Evolutionary conservation across 2,888 invertebrate genomes (phyloP), one percentile per base, ranked within the genome.

Genomic region (Allophyes oxyacanthae): DNA sequence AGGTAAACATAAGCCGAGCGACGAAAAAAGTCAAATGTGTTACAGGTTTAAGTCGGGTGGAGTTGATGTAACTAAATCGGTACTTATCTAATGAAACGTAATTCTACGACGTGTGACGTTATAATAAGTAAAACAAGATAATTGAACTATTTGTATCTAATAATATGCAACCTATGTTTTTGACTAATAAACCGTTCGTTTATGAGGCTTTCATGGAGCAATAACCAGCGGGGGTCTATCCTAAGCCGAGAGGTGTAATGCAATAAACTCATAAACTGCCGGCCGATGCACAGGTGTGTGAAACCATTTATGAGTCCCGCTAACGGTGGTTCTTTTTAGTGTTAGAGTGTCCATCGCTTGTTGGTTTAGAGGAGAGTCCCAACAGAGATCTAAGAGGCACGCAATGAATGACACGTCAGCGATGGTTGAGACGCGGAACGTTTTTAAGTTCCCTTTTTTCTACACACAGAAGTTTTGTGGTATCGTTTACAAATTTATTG

Each of bases 401-500:
- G 49, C 61, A 61, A 53, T 73, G 74, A 30, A 66, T 52, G n/a
- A 26, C 7, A 33, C 40, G 28, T 30, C 15, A 30, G 10, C 34
- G 40, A 14, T 33, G 37, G 15, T 40, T 43, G 53, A 50, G 58
- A 37, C 34, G 10, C 50, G 51, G 41, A 42, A 62, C 50, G 55
- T 51, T 67, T 51, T 48, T 33, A 48, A 64, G 50, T 34, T 61
- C 30, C 26, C 51, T 69, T 71, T 82, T 83, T 84, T 86, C 77
- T 79, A 77, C 68, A 79, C 79, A 91, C 93, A 93, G 93, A 89
- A 93, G 93, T 93, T 90, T 86, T 89, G 90, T 88, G 90, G 90
- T 87, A 88, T 85, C 87, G 85, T 88, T 91, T 92, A 93, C 91
- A 92, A 86, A 88, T 92, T 93, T 92, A 92, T 87, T 87, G 84